These are phyloP conservation scores for Vultur gryphus DNA, from an alignment of 2,797 vertebrate species.

Conservation along the genomic window DNA sequence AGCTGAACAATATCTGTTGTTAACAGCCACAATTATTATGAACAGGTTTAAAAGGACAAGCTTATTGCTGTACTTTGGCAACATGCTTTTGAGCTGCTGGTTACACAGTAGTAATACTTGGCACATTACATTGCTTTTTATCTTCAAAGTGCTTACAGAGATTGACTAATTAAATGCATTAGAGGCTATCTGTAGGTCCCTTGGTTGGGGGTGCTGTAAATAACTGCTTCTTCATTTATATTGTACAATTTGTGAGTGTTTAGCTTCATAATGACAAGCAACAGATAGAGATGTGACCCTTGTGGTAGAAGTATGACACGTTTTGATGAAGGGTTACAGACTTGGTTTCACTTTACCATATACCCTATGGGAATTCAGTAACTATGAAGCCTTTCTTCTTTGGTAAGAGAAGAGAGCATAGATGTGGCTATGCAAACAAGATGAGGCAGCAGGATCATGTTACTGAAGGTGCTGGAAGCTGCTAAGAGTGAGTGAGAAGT, in stretches of 20 bases:
- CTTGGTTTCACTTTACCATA: background rate
- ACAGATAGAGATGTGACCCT: background rate
- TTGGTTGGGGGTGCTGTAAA: background rate
- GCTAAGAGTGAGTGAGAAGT: background rate
- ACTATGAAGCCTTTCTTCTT: background rate
- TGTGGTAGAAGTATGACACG: background rate
- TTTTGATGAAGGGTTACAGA: background rate
- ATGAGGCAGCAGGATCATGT: background rate
- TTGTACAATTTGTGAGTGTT: background rate
- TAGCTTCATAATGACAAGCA: background rate
- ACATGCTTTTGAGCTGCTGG: constrained; percentile 26
- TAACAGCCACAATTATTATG: constrained; percentile 67
- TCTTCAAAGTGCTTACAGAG: background rate
- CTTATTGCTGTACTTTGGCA: constrained; percentile 40
- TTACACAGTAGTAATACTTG: background rate
- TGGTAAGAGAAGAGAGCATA: background rate
- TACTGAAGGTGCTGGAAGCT: background rate
- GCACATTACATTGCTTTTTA: background rate
- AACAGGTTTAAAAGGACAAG: constrained; percentile 64
- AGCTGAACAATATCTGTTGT: constrained; percentile 56
- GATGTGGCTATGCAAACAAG: background rate
- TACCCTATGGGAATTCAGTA: background rate
- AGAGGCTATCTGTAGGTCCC: background rate
- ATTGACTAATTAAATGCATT: background rate
- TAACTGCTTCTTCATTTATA: background rate